Percentiles rank a stretch among this genome's conserved stretches.
These are phyloP conservation scores for Drosophila gaucha DNA, from an alignment of 2,888 invertebrate species.

Conservation along the genomic window DNA sequence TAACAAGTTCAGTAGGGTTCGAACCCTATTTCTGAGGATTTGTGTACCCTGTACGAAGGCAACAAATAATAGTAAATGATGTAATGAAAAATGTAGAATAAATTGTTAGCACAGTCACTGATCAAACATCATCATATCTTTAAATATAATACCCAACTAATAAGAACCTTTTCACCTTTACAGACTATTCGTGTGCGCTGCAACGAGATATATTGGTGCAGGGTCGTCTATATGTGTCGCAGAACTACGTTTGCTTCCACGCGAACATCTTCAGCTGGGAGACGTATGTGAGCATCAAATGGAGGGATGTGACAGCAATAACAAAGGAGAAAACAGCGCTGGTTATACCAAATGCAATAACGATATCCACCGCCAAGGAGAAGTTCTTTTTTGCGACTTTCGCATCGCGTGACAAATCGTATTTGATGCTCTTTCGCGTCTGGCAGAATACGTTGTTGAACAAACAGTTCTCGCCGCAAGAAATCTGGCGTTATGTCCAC, in stretches of 20 bases:
- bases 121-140: background rate
- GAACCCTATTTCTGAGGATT: too few species aligned
- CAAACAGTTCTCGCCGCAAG: conserved; percentile 92
- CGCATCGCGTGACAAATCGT: conserved; percentile 96
- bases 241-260: conserved; percentile 98
- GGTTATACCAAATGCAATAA: conserved; percentile 98
- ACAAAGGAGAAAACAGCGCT: conserved; percentile 97
- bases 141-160: background rate
- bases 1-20: too few species aligned
- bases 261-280: conserved; percentile 99
- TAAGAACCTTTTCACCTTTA: background rate
- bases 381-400: conserved; percentile 98
- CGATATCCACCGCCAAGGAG: conserved; percentile 92
- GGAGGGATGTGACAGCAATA: conserved; percentile 96
- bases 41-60: too few species aligned
- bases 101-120: too few species aligned
- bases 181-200: conserved; percentile 98
- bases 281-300: conserved; percentile 92
- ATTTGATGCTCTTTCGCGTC: conserved; percentile 96
- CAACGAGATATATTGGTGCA: conserved; percentile 98
- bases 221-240: conserved; percentile 97
- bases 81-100: too few species aligned
- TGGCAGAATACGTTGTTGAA: conserved; percentile 98
- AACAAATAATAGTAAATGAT: too few species aligned
- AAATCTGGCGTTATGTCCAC: conserved; percentile 96